Evolutionary conservation across 30 jellyfish, hydroid and myxozoan genomes (phyloP), one percentile per base, ranked within the genome.

Genomic region (Phacellophora camtschatica): DNA sequence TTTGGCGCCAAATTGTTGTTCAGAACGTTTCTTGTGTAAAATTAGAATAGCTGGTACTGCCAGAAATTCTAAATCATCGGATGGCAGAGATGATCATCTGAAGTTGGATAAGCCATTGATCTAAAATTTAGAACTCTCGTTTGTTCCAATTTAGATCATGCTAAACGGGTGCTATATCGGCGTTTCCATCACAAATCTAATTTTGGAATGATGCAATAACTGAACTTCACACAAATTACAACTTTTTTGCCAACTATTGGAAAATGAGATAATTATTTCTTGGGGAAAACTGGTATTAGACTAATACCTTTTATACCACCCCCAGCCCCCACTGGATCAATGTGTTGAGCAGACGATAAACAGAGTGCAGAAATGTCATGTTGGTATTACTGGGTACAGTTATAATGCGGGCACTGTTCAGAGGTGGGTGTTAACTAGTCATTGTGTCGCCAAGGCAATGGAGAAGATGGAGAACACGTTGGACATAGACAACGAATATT

Each of bases 351-450:
- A 78, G 48, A 78, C 84, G 1, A 63, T 78, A 41, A 78, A 78
- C 37, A 61, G 74, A 62, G 90, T 61, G 64, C 90, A 78, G 73
- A 78, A 78, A 50, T 56, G 90, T 50, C 83, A 48, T 34, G 90
- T 72, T 22, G 90, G 90, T 8, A 77, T 77, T 39, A 58, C 56
- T 37, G 90, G 90, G 15, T 78, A 61, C 30, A 59, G 82, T 22
- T 66, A 86, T 31, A 5, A 49, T 9, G 74, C 84, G 11, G 93
- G 86, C 61, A 81, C 93, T 6, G 79, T 81, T 65, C 86, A 81
- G 54, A 66, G 93, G 20, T 81, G 86, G 93, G 93, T 81, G 41
- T 45, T 81, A 5, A 81, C 93, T 1, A 81, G 93, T 79, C 93
- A 81, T 59, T 7, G 45, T 27, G 86, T 48, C 56, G 76, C 93